Percentiles rank a stretch among this genome's conserved stretches.
phyloP scores from a whole-genome alignment of 2,113 vertebrate species.

The Labeo catla region DNA sequence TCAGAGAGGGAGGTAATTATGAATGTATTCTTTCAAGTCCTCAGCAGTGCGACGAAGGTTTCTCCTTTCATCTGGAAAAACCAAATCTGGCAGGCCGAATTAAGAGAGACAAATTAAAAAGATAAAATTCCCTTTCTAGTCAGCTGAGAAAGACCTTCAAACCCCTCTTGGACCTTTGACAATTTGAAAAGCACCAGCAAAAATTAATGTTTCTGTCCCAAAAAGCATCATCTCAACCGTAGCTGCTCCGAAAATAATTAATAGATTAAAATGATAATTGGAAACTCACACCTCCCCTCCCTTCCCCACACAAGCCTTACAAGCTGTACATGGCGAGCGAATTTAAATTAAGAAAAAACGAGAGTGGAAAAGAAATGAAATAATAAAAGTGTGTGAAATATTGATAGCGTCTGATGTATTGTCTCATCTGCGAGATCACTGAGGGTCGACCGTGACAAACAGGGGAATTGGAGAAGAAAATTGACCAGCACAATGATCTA shows the following conservation, averaged over 20 bases:
- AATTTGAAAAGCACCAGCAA: conserved; percentile 37
- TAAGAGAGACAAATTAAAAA: conserved; percentile 57
- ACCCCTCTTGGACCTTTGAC: conserved; percentile 42
- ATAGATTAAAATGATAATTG: conserved; percentile 48
- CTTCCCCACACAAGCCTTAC: not conserved
- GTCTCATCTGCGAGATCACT: conserved; percentile 34
- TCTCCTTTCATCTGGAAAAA: conserved; percentile 49
- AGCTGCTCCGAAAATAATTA: conserved; percentile 10
- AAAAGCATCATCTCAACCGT: conserved; percentile 23
- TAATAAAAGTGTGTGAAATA: conserved; percentile 34
- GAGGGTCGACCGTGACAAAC: conserved; percentile 12
- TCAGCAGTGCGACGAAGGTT: conserved; percentile 42
- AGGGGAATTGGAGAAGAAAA: conserved; percentile 25
- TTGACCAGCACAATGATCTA: conserved; percentile 18
- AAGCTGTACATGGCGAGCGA: not conserved
- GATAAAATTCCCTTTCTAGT: conserved; percentile 57
- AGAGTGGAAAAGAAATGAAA: not conserved
- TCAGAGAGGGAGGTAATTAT: conserved; percentile 39
- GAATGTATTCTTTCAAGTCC: conserved; percentile 46
- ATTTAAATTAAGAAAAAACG: conserved; percentile 13
- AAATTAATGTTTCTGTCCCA: conserved; percentile 17
- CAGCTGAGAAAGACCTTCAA: conserved; percentile 40
- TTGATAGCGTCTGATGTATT: conserved; percentile 45
- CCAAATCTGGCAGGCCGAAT: conserved; percentile 42
- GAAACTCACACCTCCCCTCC: conserved; percentile 26